Evolutionary conservation across 2,113 vertebrate species (phyloP).

Genomic region (Grantiella picta): DNA sequence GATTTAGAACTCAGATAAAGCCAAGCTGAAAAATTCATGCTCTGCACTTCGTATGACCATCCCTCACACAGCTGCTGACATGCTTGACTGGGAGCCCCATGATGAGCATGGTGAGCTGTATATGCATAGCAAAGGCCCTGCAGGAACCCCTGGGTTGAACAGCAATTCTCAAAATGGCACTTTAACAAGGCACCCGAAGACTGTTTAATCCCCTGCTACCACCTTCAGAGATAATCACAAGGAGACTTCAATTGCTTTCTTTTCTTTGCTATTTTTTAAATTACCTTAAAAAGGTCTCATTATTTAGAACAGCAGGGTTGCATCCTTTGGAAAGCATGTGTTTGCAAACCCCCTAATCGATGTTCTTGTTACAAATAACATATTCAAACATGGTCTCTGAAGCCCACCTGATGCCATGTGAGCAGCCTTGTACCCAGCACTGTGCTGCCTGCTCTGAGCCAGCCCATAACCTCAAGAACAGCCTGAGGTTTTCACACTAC

Average conservation of each 20-base stretch:
- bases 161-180: background rate
- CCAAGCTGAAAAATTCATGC: constrained; percentile 15
- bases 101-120: background rate
- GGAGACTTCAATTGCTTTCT: background rate
- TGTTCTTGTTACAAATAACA: background rate
- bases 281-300: background rate
- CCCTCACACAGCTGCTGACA: background rate
- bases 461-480: background rate
- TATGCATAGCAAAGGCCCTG: background rate
- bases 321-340: background rate
- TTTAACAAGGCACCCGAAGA: background rate
- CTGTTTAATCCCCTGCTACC: background rate
- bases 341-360: background rate
- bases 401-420: accelerated
- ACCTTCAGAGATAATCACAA: background rate
- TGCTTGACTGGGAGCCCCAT: background rate
- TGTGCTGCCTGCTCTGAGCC: background rate
- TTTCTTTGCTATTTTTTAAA: background rate
- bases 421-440: background rate
- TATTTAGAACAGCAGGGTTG: background rate
- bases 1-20: background rate
- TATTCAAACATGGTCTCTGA: accelerated
- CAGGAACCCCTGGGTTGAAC: background rate
- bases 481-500: background rate
- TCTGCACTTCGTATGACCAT: background rate